phyloP scores from a whole-genome alignment of 2,888 invertebrate species.

The Operophtera brumata region DNA sequence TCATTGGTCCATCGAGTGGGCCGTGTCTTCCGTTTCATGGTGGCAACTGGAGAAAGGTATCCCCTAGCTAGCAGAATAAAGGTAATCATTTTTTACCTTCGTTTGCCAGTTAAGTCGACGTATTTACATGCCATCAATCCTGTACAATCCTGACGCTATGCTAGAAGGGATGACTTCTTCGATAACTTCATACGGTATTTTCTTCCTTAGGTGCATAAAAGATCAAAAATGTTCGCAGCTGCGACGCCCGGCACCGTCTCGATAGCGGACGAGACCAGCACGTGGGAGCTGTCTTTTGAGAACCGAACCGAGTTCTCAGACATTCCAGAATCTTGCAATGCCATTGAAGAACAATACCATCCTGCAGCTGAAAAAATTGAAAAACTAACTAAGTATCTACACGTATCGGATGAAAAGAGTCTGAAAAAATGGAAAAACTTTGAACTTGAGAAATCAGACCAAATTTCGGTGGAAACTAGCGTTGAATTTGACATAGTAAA shows the following conservation, averaged over 20 bases:
- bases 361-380: conserved; percentile 73
- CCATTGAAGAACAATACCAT: conserved; percentile 43
- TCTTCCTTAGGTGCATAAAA: conserved; percentile 70
- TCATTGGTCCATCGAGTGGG: not conserved
- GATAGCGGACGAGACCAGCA: conserved; percentile 37
- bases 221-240: conserved; percentile 72
- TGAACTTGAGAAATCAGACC: conserved; percentile 36
- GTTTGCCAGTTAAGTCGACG: too few species aligned
- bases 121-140: too few species aligned
- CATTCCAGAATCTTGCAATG: conserved; percentile 40
- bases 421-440: conserved; percentile 69
- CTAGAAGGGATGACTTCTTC: not conserved
- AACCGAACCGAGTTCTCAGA: conserved; percentile 56
- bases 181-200: not conserved
- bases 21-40: not conserved
- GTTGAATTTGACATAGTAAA: too few species aligned
- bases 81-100: too few species aligned
- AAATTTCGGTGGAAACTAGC: conserved; percentile 33
- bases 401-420: conserved; percentile 36
- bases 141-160: too few species aligned
- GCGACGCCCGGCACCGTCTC: conserved; percentile 50
- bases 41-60: too few species aligned
- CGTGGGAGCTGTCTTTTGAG: conserved; percentile 58
- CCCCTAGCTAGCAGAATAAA: too few species aligned
- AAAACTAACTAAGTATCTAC: conserved; percentile 73